Evolutionary conservation across 2,113 vertebrate species (phyloP).

Genomic region (Erythrocercus mccallii): DNA sequence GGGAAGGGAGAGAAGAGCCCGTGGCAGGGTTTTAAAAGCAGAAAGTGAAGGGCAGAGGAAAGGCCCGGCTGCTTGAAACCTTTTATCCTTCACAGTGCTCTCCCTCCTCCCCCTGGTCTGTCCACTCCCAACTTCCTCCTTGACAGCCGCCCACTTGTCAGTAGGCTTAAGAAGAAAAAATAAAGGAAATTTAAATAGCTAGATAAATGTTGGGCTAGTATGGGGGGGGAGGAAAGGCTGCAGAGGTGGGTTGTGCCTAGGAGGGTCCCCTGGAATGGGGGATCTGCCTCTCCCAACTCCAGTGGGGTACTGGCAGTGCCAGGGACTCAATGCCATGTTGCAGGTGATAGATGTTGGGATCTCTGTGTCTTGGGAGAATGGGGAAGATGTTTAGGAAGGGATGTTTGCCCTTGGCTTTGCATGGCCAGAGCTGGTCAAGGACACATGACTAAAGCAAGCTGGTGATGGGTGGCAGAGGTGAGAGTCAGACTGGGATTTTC

Average conservation of each 20-base stretch:
- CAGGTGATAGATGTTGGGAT: too few relatives aligned
- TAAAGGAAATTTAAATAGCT: neutral
- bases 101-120: neutral
- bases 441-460: neutral
- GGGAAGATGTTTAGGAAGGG: neutral
- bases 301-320: fast-evolving
- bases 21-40: neutral
- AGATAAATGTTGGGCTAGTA: neutral
- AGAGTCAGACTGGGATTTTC: neutral
- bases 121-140: neutral
- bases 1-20: neutral
- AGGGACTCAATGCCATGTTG: fast-evolving
- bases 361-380: fast-evolving
- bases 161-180: neutral
- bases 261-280: neutral
- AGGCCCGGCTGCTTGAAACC: neutral
- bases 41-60: neutral
- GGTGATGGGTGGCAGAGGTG: too few relatives aligned
- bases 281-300: neutral
- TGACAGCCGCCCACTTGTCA: neutral
- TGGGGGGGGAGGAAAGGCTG: neutral
- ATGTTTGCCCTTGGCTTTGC: neutral
- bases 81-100: neutral
- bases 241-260: neutral
- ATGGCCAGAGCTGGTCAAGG: neutral